Evolutionary conservation across 2,113 vertebrate genomes (phyloP), one percentile per base, ranked within the genome.

Genomic region (Corythornis madagascariensis): DNA sequence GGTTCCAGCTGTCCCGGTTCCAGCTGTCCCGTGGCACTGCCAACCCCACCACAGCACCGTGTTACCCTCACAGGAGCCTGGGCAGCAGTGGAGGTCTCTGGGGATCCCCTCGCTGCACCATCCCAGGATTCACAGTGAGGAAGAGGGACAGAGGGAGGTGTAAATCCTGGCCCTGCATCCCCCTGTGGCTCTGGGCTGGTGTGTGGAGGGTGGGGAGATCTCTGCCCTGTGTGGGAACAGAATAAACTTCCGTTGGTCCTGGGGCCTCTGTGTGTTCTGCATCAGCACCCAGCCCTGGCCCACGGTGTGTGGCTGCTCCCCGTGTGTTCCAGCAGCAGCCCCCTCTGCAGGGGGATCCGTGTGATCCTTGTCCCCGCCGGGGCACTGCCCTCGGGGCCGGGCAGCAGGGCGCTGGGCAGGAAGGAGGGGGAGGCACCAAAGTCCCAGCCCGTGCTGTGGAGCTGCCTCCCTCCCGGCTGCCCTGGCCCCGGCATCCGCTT

Each of bases 171-270:
- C 65, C 19, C 29, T 90, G 52, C n/a, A n/a, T 60, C 38, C 75
- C 0, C 0, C 13, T 0, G 21, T 69, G 66, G 15, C 73, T 87
- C 43, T n/a, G 63, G n/a, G 15, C 69, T 26, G 74, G 25, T 1
- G 2, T 42, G 31, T 63, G 2, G 38, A 75, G 60, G 74, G 40
- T 0, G 4, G 31, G 69, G 65, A 77, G 29, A 15, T 40, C 45
- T 43, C 57, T 92, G 77, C 73, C 77, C 47, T 77, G 25, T 48
- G 22, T 1, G 2, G 84, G 70, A 84, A 56, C 42, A 63, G 71
- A 96, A 93, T 96, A 94, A 96, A 96, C 85, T 82, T 53, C 24
- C 85, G 55, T 69, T 74, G 33, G 55, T 84, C 28, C 74, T 82
- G 1, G 40, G 84, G 71, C 77, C 73, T 92, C 35, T 56, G 83